Percentiles rank a stretch among this genome's conserved stretches.
These are phyloP conservation scores for Globodera ellingtonae DNA, from an alignment of 1,140 invertebrate species.

Conservation along the genomic window DNA sequence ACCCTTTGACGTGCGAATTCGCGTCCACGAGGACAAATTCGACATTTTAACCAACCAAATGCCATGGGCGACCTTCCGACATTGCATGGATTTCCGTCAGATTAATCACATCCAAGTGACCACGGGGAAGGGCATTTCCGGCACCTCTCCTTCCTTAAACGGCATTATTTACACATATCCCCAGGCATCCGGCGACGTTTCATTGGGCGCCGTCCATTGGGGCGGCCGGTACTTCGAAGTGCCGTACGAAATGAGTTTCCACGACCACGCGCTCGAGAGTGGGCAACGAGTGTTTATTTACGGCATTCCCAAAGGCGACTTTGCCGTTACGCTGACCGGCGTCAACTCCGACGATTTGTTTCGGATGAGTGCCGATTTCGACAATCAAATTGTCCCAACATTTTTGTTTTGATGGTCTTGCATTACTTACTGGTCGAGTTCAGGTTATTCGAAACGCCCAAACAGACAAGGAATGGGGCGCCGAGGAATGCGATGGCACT, in stretches of 20 bases:
- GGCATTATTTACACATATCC: slow-evolving; percentile 29
- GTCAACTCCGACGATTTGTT: slow-evolving; percentile 53
- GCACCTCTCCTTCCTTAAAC: not conserved
- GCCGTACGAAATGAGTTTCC: slow-evolving; percentile 10
- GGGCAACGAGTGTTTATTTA: slow-evolving; percentile 55
- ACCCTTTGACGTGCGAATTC: slow-evolving; percentile 46
- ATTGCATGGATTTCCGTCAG: slow-evolving; percentile 35
- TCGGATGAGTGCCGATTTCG: slow-evolving; percentile 59
- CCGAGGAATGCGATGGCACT: slow-evolving; percentile 56
- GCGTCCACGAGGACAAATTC: slow-evolving; percentile 51
- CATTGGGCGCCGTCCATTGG: slow-evolving; percentile 53
- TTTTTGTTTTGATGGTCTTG: not conserved
- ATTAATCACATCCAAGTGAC: slow-evolving; percentile 43
- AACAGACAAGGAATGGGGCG: slow-evolving; percentile 50
- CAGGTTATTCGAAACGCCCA: slow-evolving; percentile 57
- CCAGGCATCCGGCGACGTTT: slow-evolving; percentile 52
- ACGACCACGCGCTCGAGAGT: slow-evolving; percentile 2
- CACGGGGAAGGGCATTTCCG: too few species aligned
- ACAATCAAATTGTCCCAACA: slow-evolving; percentile 40
- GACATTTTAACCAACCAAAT: slow-evolving; percentile 46
- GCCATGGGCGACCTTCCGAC: slow-evolving; percentile 42
- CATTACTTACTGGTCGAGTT: not conserved
- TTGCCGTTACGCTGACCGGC: slow-evolving; percentile 53
- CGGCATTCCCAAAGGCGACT: slow-evolving; percentile 61
- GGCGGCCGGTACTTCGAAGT: slow-evolving; percentile 44